phyloP scores from a whole-genome alignment of 2,113 vertebrate genomes.

The Notarius lentiginosus region DNA sequence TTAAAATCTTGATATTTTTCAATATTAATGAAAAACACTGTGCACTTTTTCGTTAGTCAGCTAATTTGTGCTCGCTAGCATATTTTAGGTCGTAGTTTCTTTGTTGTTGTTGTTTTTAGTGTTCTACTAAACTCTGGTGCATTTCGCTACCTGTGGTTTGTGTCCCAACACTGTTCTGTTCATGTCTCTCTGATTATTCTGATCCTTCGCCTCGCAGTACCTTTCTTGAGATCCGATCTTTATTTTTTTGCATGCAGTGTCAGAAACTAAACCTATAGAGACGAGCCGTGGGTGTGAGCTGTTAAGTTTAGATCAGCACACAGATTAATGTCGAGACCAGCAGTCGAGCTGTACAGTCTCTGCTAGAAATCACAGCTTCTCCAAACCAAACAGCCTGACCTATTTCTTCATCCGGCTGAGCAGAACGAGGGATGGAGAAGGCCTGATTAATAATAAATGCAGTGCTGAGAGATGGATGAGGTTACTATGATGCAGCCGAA shows the following conservation, averaged over 20 bases:
- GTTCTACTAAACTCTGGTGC: no score
- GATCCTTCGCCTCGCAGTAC: no score
- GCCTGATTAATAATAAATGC: conserved; percentile 58
- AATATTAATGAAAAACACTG: no score
- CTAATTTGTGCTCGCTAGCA: no score
- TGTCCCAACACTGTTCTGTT: no score
- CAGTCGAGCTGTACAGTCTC: background rate
- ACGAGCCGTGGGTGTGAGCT: background rate
- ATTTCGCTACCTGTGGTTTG: no score
- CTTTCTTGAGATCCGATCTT: no score
- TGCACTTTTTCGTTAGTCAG: no score
- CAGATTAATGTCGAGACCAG: background rate
- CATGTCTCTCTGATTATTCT: no score
- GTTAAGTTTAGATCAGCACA: background rate
- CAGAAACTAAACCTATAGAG: background rate
- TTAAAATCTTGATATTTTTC: no score
- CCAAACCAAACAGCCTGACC: conserved; percentile 45
- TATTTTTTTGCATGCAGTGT: background rate
- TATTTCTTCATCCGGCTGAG: conserved; percentile 43
- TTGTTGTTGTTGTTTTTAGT: no score
- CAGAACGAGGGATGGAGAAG: conserved; percentile 32
- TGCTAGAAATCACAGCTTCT: conserved; percentile 32
- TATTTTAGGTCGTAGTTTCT: no score
- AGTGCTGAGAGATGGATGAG: conserved; percentile 53
- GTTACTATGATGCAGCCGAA: conserved; percentile 45